These are phyloP conservation scores for Sceloporus undulatus DNA, from an alignment of 2,113 vertebrate genomes.

Conservation along the genomic window DNA sequence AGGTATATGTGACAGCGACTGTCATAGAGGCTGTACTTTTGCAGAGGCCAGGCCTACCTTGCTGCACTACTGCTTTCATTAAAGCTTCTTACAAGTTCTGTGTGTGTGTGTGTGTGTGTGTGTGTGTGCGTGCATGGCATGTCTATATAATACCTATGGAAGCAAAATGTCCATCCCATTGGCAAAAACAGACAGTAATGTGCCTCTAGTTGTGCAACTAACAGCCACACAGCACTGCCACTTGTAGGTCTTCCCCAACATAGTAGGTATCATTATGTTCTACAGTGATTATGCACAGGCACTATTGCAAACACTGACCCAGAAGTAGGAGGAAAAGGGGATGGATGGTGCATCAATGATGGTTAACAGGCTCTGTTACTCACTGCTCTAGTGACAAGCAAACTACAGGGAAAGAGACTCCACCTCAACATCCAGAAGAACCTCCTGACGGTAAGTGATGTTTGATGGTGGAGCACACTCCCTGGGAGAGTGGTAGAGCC, in stretches of 20 bases:
- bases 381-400: not conserved
- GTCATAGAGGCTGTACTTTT: not conserved
- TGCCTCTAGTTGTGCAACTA: not conserved
- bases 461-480: too few species aligned
- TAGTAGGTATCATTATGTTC: not conserved
- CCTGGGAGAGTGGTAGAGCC: too few species aligned
- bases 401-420: too few species aligned
- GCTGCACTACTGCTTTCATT: not conserved
- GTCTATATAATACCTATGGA: not conserved
- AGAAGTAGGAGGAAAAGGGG: not conserved
- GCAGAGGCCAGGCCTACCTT: not conserved
- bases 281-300: not conserved
- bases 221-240: too few species aligned
- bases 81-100: not conserved
- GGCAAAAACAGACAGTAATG: not conserved
- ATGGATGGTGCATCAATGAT: not conserved
- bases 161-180: not conserved
- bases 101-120: too few species aligned
- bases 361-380: not conserved
- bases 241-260: not conserved
- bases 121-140: too few species aligned
- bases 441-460: too few species aligned
- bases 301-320: not conserved
- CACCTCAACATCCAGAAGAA: too few species aligned
- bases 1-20: not conserved